Evolutionary conservation across 1,140 invertebrate species (phyloP), one percentile per base, ranked within the genome.

Genomic region (Drosophila elegans): DNA sequence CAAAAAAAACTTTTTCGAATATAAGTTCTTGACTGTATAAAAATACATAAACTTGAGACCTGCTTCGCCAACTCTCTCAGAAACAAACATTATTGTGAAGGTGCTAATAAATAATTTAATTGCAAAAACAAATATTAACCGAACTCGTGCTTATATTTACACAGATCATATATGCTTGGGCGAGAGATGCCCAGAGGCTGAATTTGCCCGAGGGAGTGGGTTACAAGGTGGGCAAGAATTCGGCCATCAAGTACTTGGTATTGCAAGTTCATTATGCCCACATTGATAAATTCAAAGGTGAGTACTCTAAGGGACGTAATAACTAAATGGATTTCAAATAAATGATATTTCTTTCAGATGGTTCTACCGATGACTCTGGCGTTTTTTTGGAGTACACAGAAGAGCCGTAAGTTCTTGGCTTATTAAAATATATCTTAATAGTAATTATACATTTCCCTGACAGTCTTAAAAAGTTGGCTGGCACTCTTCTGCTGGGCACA

Each of bases 141-240:
- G 25, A 29, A 36, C 9, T 11, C 5, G 41, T 39, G 27, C 51
- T 53, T 36, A 55, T 76, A 32, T 74, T 56, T 61, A 39, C 80
- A 46, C 78, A 98, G 95, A 97, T 99, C 69, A 94, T 99, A 16
- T 99, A 99, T 93, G 98, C 98, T 0, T 99, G 98, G 98, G 98
- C 98, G 3, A 94, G 97, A 89, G 97, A 99, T 93, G 98, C 99
- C 1, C 97, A 98, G 3, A 94, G 94, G 36, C 93, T 99, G 4
- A 92, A 95, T 44, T 92, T 99, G 51, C 99, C 99, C 0, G 93
- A 96, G 61, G 97, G 96, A 83, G 97, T 98, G 12, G 95, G 94
- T 39, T 98, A 98, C 80, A 96, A 96, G 90, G 95, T 97, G 27
- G 96, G 96, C 0, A 94, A 94, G 49, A 93, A 95, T 63, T 96